Conservation (phyloP, 2,797 vertebrate species). For the Sylvilagus floridanus region DNA sequence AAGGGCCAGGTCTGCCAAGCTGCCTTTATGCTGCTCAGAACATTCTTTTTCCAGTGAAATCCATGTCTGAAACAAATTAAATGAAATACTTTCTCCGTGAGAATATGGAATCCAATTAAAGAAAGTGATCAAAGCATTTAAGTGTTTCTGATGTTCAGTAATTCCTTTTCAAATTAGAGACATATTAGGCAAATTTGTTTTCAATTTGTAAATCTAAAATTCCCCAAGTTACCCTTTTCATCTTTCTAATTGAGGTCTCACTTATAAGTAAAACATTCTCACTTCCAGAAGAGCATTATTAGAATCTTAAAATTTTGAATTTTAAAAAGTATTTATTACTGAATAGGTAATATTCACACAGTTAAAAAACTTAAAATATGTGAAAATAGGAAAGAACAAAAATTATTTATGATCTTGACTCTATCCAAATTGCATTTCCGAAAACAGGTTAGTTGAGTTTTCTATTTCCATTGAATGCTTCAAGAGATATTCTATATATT, state of each 20-base stretch:
- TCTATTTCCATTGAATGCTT: not conserved
- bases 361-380: not conserved
- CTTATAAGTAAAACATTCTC: not conserved
- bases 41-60: slow-evolving; percentile 40
- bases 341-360: not conserved
- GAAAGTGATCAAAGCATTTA: not conserved
- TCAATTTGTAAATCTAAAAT: not conserved
- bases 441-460: not conserved
- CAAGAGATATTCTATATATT: not conserved
- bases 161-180: not conserved
- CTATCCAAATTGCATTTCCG: not conserved
- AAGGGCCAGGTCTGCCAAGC: not conserved
- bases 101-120: slow-evolving; percentile 17
- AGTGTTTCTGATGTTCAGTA: slow-evolving; percentile 13
- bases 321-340: not conserved
- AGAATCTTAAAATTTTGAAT: not conserved
- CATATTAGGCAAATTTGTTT: not conserved
- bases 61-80: slow-evolving; percentile 20
- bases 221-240: not conserved
- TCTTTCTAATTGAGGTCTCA: not conserved
- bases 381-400: not conserved
- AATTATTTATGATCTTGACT: not conserved
- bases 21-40: not conserved
- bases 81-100: slow-evolving; percentile 15
- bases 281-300: slow-evolving; percentile 19